These are phyloP conservation scores for Corythornis leucogaster DNA, from an alignment of 2,797 vertebrate species.

Conservation along the genomic window DNA sequence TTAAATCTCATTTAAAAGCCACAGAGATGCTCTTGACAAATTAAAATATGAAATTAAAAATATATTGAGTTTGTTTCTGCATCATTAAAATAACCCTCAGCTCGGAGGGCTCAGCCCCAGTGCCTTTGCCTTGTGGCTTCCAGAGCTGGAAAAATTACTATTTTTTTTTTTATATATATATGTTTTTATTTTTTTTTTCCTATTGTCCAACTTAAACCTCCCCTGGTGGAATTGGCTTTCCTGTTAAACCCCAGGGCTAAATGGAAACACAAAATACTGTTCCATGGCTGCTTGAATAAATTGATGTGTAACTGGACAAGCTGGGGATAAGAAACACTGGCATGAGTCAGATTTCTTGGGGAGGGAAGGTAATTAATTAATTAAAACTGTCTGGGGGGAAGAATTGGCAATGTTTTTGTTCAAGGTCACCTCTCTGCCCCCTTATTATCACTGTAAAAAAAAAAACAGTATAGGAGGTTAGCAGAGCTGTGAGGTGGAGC, in stretches of 20 bases:
- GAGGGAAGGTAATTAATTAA: neutral
- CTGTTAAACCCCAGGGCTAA: neutral
- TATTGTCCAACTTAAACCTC: too few relatives aligned
- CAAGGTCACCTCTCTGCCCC: fast-evolving
- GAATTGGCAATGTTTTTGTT: neutral
- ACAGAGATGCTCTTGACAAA: slow-evolving; percentile 16
- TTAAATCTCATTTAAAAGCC: slow-evolving; percentile 36
- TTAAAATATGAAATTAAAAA: slow-evolving; percentile 58
- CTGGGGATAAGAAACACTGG: neutral
- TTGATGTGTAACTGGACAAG: fast-evolving
- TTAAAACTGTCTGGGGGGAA: neutral
- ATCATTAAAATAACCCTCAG: neutral
- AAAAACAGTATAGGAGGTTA: too few relatives aligned
- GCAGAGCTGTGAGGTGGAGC: neutral
- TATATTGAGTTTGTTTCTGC: slow-evolving; percentile 22
- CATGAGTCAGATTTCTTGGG: neutral
- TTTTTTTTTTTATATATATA: too few relatives aligned
- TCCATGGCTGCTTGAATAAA: neutral
- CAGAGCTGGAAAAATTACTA: neutral
- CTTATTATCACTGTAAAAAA: too few relatives aligned
- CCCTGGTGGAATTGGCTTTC: neutral
- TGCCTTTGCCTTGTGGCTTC: neutral
- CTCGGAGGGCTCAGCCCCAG: neutral
- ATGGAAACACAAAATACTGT: neutral
- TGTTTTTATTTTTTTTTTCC: too few relatives aligned